Base-by-base conservation (phyloP, 1,140 invertebrate species). In the Listronotus oregonensis region DNA sequence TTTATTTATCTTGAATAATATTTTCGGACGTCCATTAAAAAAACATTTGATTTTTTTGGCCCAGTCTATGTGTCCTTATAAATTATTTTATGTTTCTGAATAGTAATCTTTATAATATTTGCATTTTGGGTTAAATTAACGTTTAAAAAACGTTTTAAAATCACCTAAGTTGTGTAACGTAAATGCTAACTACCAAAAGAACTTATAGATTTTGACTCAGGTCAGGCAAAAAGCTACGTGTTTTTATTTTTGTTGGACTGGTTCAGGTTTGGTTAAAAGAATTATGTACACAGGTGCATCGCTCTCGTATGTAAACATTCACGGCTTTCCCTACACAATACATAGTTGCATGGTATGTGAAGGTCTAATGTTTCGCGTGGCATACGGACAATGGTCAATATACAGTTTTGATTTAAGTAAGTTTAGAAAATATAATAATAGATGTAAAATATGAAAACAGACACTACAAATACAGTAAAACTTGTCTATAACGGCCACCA, bases 231-330 rank as follows among this genome's bases (percentile, higher is more conserved):
- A 59, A 59, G 34, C 44, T 31, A 59, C 44, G 43, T 14, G 32
- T 61, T 61, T 51, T 56, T 56, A 43, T 42, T 51, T 61, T 61
- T 40, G 58, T 49, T 32, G 18, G 47, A 61, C 58, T 61, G 46
- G 58, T 61, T 61, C 18, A 17, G 58, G 58, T 61, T 61, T 40
- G 32, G 46, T 39, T 34, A 15, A 42, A 14, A 59, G 17, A 11
- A 60, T 59, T 66, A 66, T 66, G 64, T 66, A 59, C 64, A 66
- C 64, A 66, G 64, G 64, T 66, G 64, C 64, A 66, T 59, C 64
- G 64, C 47, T 66, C 49, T 58, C 40, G 56, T 58, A 59, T 51
- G 64, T 66, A 66, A 66, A 66, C 64, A 66, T 51, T 61, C 55
- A 55, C 61, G 12, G 51, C 61, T 64, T 64, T 64, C 62, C 62